Evolutionary conservation across 2,797 vertebrate species (phyloP).

Genomic region (Hemibagrus guttatus): DNA sequence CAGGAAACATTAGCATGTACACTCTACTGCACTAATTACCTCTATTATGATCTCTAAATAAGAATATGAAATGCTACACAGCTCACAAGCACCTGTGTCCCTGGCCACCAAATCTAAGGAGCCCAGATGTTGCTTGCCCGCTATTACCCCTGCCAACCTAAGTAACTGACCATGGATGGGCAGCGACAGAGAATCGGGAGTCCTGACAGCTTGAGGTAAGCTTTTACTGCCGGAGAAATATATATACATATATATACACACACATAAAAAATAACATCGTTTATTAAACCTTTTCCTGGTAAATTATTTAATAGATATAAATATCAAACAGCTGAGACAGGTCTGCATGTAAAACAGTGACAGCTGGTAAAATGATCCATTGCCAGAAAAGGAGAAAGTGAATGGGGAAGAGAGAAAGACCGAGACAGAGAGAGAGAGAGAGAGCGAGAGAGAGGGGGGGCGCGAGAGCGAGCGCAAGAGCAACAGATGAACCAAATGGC

Average conservation of each 20-base stretch:
- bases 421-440: too few species aligned
- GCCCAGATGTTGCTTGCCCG: conserved; percentile 14
- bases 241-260: not conserved
- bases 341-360: not conserved
- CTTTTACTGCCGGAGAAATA: not conserved
- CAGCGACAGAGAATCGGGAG: not conserved
- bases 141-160: not conserved
- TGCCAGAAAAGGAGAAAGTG: not conserved
- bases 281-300: conserved; percentile 27
- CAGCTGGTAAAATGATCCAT: not conserved
- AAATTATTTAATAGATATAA: too few species aligned
- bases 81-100: not conserved
- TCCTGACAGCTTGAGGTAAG: not conserved
- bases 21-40: not conserved
- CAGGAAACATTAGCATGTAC: not conserved
- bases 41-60: not conserved
- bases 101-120: not conserved
- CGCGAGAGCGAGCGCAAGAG: not conserved
- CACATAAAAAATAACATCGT: not conserved
- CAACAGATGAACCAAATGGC: not conserved
- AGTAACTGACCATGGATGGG: not conserved
- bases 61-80: not conserved
- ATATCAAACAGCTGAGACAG: not conserved
- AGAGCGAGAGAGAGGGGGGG: too few species aligned
- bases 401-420: not conserved